phyloP scores from a whole-genome alignment of 2,113 vertebrate genomes.

The Bothrops jararaca region DNA sequence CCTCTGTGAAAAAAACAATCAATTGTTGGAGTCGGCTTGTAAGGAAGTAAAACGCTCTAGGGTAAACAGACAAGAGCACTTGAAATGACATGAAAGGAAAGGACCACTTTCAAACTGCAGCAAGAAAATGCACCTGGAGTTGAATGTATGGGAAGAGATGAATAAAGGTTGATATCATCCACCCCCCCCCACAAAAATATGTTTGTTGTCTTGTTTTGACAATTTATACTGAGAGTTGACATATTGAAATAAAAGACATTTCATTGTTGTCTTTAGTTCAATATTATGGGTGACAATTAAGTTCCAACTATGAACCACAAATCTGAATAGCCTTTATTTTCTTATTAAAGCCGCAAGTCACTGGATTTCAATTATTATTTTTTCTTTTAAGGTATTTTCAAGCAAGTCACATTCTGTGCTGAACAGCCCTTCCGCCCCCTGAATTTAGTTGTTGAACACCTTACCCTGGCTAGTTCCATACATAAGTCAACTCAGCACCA shows the following conservation, averaged over 20 bases:
- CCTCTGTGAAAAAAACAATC: background rate
- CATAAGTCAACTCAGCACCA: constrained; percentile 18
- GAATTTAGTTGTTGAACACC: constrained; percentile 22
- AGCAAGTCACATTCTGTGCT: constrained; percentile 8
- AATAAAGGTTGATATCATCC: background rate
- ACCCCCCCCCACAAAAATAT: background rate
- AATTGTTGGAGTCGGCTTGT: background rate
- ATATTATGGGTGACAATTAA: background rate
- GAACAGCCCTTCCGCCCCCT: background rate
- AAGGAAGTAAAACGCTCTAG: background rate
- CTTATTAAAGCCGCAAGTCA: background rate
- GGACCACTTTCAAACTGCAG: background rate
- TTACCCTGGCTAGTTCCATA: constrained; percentile 37
- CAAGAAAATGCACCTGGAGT: background rate
- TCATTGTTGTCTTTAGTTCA: background rate
- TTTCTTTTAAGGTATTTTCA: constrained; percentile 2
- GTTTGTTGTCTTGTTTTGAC: background rate
- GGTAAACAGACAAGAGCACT: background rate
- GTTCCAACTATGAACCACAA: background rate
- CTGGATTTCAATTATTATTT: background rate
- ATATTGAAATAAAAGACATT: background rate
- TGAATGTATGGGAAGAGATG: background rate
- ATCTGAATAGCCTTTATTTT: background rate
- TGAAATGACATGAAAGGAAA: background rate
- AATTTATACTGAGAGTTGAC: background rate